Evolutionary conservation across 2,113 vertebrate genomes (phyloP), one percentile per base, ranked within the genome.

Genomic region (Gila orcuttii): DNA sequence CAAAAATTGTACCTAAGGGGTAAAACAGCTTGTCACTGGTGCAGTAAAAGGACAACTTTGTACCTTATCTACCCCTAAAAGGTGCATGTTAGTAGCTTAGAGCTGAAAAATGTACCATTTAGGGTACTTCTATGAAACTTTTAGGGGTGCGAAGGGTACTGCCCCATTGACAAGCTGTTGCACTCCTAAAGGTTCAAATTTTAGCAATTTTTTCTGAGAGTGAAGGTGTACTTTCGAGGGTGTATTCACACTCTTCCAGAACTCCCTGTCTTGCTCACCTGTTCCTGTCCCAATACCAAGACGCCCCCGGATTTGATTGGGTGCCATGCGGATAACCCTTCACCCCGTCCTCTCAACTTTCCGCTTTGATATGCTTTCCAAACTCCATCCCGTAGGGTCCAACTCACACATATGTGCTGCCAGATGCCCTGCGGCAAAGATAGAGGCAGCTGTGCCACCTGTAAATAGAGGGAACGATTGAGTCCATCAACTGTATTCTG

Each of bases 291-390:
- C 90, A 99, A 93, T 86, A 99, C 97, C 59, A 99, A 93, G 77
- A 98, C 90, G 0, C 98, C 98, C 4, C 97, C 96, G 13, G 97
- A 96, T 91, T 96, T 97, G 94, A 99, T 97, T 86, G 98, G 94
- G 6, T 99, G 97, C 98, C 98, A 99, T 84, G 98, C 95, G 0
- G 98, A 97, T 90, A 99, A 93, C 57, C 97, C 97, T 86, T 99
- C 97, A 0, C 97, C 96, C 0, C 96, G 94, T 0, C 95, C 98
- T 88, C 93, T 96, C 91, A 97, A 93, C 76, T 96, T 96, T 0
- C 98, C 98, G 0, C 97, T 95, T 91, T 98, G 96, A 88, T 95
- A 96, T 69, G 94, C 95, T 86, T 94, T 94, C 98, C 98, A 99
- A 87, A 97, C 96, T 4, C 98, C 98, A 0, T 99, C 98, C 73